Conservation (phyloP, 2,888 invertebrate genomes). For the Oscheius sp. region DNA sequence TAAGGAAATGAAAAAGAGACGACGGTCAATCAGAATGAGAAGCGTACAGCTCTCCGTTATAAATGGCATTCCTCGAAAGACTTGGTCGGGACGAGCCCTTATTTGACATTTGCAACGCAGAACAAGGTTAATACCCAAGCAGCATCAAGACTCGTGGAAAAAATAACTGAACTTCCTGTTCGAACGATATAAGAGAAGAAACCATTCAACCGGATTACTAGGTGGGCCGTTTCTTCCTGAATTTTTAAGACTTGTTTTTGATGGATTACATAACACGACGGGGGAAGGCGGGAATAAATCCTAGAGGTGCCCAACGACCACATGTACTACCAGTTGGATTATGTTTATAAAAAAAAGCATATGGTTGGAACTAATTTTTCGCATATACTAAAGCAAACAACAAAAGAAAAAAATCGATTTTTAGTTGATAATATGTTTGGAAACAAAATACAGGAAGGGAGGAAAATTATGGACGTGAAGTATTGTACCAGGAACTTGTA, state of each 20-base stretch:
- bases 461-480: too few species aligned
- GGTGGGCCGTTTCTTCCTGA: background rate
- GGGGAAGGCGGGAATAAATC: too few species aligned
- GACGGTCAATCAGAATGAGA: background rate
- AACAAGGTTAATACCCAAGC: conserved; percentile 29
- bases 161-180: conserved; percentile 21
- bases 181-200: background rate
- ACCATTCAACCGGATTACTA: conserved; percentile 3
- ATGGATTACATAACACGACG: background rate
- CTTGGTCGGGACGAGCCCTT: conserved; percentile 19
- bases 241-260: background rate
- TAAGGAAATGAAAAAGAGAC: background rate
- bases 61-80: conserved; percentile 22
- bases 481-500: too few species aligned
- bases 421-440: too few species aligned
- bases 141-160: conserved; percentile 2
- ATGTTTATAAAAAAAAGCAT: background rate
- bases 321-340: background rate
- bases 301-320: background rate
- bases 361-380: background rate
- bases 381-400: background rate
- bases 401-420: background rate
- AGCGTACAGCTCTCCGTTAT: background rate
- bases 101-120: conserved; percentile 30
- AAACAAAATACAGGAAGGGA: background rate